Base-by-base conservation (phyloP, 2,797 vertebrate genomes). In the Eremophila alpestris region DNA sequence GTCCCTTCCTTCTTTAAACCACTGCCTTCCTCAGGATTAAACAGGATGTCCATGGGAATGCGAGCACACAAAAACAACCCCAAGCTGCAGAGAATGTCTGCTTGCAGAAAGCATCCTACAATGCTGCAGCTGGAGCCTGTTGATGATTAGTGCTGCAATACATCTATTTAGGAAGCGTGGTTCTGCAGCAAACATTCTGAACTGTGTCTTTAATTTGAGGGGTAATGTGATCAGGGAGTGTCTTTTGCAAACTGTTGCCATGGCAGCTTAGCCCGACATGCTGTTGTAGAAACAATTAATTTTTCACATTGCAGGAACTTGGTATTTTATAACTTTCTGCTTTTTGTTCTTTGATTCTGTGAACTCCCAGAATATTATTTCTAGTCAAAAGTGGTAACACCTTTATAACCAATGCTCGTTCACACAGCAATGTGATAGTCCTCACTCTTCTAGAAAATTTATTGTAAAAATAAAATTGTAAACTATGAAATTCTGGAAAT, bases 201-300 rank as follows among this genome's bases (percentile, higher is more conserved):
- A 16, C 45, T 41, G 36, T 52, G 62, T 34, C 88, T 84, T 79
- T 52, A 38, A 49, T 67, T 91, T 32, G 19, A 64, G 24, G 38
- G 27, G 48, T 64, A 68, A 51, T 90, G 32, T 70, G 43, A 62
- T 38, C 91, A 87, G 80, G 38, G n/a, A 71, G 7, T 24, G 51
- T 24, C 67, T 92, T 71, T 26, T 77, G 74, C 41, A 74, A 11
- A 38, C 17, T 87, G 93, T 95, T 96, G 93, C 91, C 90, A 96
- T 95, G 86, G 92, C 68, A 94, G 94, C 92, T 95, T 76, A 76
- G n/a, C 32, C 69, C 86, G 69, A 32, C 78, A 4, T 5, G 64
- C 36, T 8, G 32, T 3, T 74, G 56, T 32, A 69, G 91, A 84
- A 90, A 88, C 2, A 9, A 67, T 82, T 77, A 67, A 70, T 68